Percentiles rank a stretch among this genome's conserved stretches.
phyloP scores from a whole-genome alignment of 2,888 invertebrate genomes.

The Cheilosia urbana region DNA sequence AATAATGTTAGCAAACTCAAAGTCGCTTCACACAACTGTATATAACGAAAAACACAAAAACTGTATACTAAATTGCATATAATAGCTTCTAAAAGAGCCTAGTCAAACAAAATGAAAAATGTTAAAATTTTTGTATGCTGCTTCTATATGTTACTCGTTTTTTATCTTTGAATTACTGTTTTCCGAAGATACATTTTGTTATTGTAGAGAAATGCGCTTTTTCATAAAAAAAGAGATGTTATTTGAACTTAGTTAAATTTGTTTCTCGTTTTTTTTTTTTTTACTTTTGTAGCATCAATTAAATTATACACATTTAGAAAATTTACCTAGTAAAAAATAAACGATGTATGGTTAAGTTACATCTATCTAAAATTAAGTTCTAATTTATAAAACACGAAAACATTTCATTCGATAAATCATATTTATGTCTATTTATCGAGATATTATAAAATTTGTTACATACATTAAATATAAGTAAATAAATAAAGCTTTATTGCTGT shows the following conservation, averaged over 20 bases:
- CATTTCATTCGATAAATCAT: constrained; percentile 35
- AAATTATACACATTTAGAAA: constrained; percentile 44
- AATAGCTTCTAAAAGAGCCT: constrained; percentile 46
- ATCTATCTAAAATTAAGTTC: constrained; percentile 12
- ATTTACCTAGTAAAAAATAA: constrained; percentile 15
- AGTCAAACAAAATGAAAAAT: constrained; percentile 62
- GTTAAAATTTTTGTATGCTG: constrained; percentile 34
- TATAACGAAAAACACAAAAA: not conserved
- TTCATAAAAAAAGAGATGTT: constrained; percentile 15
- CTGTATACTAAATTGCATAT: constrained; percentile 29
- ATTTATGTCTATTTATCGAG: constrained; percentile 7
- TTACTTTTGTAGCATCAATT: constrained; percentile 37
- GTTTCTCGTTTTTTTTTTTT: constrained; percentile 28
- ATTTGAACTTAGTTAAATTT: constrained; percentile 25
- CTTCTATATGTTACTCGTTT: constrained; percentile 60
- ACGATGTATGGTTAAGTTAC: constrained; percentile 17
- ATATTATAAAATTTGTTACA: constrained; percentile 49
- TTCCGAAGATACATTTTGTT: constrained; percentile 46
- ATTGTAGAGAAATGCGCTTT: constrained; percentile 51
- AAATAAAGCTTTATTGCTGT: constrained; percentile 43
- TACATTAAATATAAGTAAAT: constrained; percentile 42
- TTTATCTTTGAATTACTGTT: constrained; percentile 37
- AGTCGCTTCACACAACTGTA: constrained; percentile 30
- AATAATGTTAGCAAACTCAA: constrained; percentile 57
- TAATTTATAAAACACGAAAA: constrained; percentile 46